These are phyloP conservation scores for Saturnia pavonia DNA, from an alignment of 2,888 invertebrate species.

Conservation along the genomic window DNA sequence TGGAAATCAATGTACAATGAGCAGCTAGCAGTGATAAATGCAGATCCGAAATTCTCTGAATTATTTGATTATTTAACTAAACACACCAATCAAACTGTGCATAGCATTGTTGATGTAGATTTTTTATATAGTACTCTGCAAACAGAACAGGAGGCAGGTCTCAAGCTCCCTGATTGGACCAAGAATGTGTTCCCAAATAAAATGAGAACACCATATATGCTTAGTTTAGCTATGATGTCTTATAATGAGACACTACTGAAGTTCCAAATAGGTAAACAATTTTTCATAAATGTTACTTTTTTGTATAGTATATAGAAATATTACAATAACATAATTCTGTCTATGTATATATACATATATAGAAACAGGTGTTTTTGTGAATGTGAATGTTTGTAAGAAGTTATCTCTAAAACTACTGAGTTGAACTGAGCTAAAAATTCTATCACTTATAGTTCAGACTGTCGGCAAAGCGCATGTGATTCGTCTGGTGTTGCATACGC, in stretches of 20 bases:
- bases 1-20: constrained; percentile 72
- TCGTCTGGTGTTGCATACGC: too few relatives aligned
- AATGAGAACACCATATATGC: constrained; percentile 85
- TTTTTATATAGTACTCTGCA: constrained; percentile 86
- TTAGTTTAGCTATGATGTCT: constrained; percentile 86
- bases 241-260: constrained; percentile 86
- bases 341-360: not conserved
- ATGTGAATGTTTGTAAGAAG: too few relatives aligned
- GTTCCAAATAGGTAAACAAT: constrained; percentile 84
- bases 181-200: constrained; percentile 85
- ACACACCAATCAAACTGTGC: constrained; percentile 70
- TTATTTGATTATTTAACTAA: constrained; percentile 84
- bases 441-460: too few relatives aligned
- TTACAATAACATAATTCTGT: not conserved
- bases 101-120: constrained; percentile 85
- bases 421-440: too few relatives aligned
- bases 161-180: constrained; percentile 89
- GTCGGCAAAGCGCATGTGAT: too few relatives aligned
- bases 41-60: constrained; percentile 79
- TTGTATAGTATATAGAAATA: not conserved
- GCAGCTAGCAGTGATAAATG: constrained; percentile 70
- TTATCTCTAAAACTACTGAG: too few relatives aligned
- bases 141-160: constrained; percentile 83
- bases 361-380: too few relatives aligned
- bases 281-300: not conserved